Base-by-base conservation (phyloP, 2,888 invertebrate species). In the Gasteruption jaculator region DNA sequence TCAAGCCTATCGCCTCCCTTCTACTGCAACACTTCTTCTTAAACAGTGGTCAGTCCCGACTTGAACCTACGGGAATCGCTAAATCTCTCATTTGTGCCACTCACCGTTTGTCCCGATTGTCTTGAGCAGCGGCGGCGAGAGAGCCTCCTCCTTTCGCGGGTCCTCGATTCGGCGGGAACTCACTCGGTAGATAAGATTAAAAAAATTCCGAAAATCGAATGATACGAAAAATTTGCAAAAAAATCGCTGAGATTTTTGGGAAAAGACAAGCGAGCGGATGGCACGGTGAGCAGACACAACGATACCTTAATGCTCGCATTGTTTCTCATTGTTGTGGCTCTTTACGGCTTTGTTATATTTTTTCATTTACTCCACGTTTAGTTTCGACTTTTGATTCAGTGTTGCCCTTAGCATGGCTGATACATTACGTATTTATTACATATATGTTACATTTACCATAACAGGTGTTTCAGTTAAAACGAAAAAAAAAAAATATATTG, bases 1-100 rank as follows among this genome's bases (percentile, higher is more conserved):
- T 82, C 79, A 69, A 70, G 69, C 65, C 70, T 70, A 68, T 69
- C 69, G 68, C 68, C 70, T 71, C 70, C 69, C 68, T 70, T 68
- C 70, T 69, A 70, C 70, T 68, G 68, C 69, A 69, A 68, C 69
- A 70, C 70, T 71, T 69, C 69, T 69, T 70, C 70, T 69, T 70
- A 68, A 70, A 69, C 68, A 69, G 68, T 69, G 69, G 70, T 70
- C 70, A 69, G 69, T 70, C 69, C 68, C 67, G 69, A 69, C 68
- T 66, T 65, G 59, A 65, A 65, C 63, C 67, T 63, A 63, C 56
- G 63, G 63, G 56, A 57, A 4, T 56, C 57, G 59, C 58, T 59
- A 55, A 56, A n/a, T n/a, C 57, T 53, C 61, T 62, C 59, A 58
- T 63, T 63, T 55, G 61, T 58, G 57, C 49, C 57, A 50, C 30